A percentile compares a stretch with the other conserved stretches of the same genome.
phyloP scores from a whole-genome alignment of 2,888 invertebrate genomes.

The Oegoconia quadripuncta region DNA sequence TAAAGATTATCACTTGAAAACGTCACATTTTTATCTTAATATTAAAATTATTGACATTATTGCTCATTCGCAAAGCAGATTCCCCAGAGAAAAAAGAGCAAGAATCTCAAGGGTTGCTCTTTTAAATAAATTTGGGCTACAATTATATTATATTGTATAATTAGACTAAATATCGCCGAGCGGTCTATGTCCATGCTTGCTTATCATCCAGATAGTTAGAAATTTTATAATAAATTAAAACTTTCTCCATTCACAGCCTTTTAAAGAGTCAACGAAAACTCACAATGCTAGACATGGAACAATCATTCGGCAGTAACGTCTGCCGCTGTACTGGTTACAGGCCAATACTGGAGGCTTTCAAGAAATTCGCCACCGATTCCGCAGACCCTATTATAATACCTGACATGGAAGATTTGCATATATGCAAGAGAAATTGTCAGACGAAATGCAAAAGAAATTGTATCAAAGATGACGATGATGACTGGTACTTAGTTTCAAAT shows the following conservation, averaged over 20 bases:
- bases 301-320: conserved; percentile 84
- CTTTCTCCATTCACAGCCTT: conserved; percentile 47
- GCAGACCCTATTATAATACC: conserved; percentile 28
- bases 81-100: no score
- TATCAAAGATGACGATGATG: conserved; percentile 19
- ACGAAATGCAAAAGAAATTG: conserved; percentile 22
- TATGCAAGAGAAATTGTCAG: conserved; percentile 34
- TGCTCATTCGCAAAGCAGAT: no score
- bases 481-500: conserved; percentile 48
- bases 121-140: no score
- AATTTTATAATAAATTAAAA: no score
- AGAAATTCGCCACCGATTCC: conserved; percentile 76
- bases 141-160: no score
- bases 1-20: no score
- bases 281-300: conserved; percentile 82
- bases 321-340: conserved; percentile 86
- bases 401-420: conserved; percentile 52
- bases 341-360: conserved; percentile 82
- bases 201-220: no score
- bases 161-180: no score
- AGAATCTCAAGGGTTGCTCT: no score
- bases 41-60: no score
- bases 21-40: no score
- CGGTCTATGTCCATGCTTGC: no score
- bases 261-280: conserved; percentile 53